phyloP scores from a whole-genome alignment of 2,888 invertebrate species.

The Lamproptera curius region DNA sequence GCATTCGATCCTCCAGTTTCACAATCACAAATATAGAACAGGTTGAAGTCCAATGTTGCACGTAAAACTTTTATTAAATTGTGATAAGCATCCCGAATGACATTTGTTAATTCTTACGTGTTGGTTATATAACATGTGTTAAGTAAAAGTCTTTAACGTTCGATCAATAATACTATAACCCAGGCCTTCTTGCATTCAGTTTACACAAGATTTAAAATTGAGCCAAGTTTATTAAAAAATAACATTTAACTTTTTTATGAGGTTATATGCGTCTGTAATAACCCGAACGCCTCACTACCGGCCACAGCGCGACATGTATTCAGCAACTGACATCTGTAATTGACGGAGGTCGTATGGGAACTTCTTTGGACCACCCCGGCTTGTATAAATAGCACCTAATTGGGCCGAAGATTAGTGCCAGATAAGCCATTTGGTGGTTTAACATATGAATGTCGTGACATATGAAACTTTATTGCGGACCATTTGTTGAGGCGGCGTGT shows the following conservation, averaged over 20 bases:
- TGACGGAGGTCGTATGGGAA: constrained; percentile 56
- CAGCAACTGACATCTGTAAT: constrained; percentile 62
- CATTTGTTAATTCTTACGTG: not conserved
- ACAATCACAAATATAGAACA: not conserved
- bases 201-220: not conserved
- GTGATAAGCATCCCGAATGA: not conserved
- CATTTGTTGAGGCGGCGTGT: constrained; percentile 1
- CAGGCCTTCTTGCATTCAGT: too few relatives aligned
- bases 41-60: not conserved
- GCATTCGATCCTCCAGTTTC: constrained; percentile 17
- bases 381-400: constrained; percentile 65
- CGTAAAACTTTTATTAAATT: not conserved
- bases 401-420: constrained; percentile 55
- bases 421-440: constrained; percentile 52
- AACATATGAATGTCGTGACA: constrained; percentile 40
- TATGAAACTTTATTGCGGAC: constrained; percentile 14
- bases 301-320: constrained; percentile 40
- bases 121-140: not conserved
- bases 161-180: too few relatives aligned
- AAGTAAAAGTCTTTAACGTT: too few relatives aligned
- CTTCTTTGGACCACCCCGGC: constrained; percentile 57
- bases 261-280: constrained; percentile 30
- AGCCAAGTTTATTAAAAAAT: too few relatives aligned
- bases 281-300: constrained; percentile 27
- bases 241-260: too few relatives aligned